Conservation (phyloP, 2,113 vertebrate genomes). For the Rhinogobius similis region DNA sequence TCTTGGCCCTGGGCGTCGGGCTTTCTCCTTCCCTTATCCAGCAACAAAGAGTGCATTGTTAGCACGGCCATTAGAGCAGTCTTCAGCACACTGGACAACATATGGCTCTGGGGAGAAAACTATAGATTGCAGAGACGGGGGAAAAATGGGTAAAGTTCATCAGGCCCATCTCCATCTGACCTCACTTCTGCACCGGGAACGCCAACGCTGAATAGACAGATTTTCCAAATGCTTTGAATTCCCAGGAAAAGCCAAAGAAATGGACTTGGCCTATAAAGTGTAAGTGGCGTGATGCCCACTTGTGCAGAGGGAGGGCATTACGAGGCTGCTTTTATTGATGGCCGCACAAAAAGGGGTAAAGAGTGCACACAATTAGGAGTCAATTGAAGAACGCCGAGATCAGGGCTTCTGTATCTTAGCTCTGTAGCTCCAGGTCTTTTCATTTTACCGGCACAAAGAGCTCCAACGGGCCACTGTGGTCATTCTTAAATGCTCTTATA, state of each 20-base stretch:
- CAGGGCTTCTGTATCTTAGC: conserved; percentile 79
- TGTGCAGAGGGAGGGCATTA: conserved; percentile 77
- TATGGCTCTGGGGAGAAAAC: conserved; percentile 88
- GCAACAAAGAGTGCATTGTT: conserved; percentile 97
- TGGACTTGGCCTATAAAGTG: conserved; percentile 90
- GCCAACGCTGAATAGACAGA: conserved; percentile 90
- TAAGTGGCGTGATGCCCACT: conserved; percentile 85
- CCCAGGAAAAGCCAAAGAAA: conserved; percentile 86
- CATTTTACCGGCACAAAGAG: conserved; percentile 91
- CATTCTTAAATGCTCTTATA: conserved; percentile 90
- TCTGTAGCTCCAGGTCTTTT: conserved; percentile 90
- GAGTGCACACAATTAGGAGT: conserved; percentile 88
- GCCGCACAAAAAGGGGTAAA: conserved; percentile 80
- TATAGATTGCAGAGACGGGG: conserved; percentile 84
- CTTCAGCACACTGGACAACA: conserved; percentile 81
- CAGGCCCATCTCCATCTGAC: conserved; percentile 90
- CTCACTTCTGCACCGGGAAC: conserved; percentile 80
- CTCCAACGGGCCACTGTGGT: conserved; percentile 85
- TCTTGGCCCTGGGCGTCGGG: conserved; percentile 81
- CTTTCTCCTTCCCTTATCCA: conserved; percentile 89
- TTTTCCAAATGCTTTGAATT: conserved; percentile 99
- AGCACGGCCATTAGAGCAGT: conserved; percentile 89
- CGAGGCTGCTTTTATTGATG: conserved; percentile 81
- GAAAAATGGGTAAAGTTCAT: conserved; percentile 82
- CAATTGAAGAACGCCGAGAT: conserved; percentile 86